Evolutionary conservation across 1,140 invertebrate genomes (phyloP), one percentile per base, ranked within the genome.

Genomic region (Leptinotarsa texana): DNA sequence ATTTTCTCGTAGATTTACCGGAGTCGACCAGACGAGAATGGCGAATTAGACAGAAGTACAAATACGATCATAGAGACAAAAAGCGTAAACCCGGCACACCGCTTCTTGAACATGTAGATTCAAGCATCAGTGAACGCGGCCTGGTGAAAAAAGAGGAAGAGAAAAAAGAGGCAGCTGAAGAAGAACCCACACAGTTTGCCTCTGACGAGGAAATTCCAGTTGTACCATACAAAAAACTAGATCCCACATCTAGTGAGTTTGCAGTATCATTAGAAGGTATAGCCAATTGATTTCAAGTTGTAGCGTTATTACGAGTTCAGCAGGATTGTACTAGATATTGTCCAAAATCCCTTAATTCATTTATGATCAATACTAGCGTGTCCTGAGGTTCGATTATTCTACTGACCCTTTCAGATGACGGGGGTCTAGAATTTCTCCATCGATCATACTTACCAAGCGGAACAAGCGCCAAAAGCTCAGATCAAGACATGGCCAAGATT

Each of bases 141-240:
- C 24, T 0, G 4, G 61, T 27, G 2, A 18, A 24, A 48, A 49
- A 71, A 8, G 65, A 63, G 13, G 68, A 74, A 24, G 75, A 79
- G 57, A 79, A 76, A n/a, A 74, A 69, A 15, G 71, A 49, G 13
- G 68, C 13, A 11, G 13, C 47, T 13, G 18, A n/a, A n/a, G 68
- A 69, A 13, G 79, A 80, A 76, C 72, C 63, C 18, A 61, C 69
- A 11, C 74, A 77, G 8, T 71, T 80, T 6, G 69, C 61, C 15
- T 47, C 69, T 13, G 79, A 80, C 22, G 76, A 77, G 22, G 77
- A 82, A n/a, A 74, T 82, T 4, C 83, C 82, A 2, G 13, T 71
- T 3, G 81, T 84, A 11, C 83, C 83, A 0, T 81, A 79, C 63
- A 80, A 82, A 72, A 79, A 81, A 69, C 72, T 84, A n/a, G 79